phyloP scores from a whole-genome alignment of 2,888 invertebrate genomes.

The Trichopoda pennipes region DNA sequence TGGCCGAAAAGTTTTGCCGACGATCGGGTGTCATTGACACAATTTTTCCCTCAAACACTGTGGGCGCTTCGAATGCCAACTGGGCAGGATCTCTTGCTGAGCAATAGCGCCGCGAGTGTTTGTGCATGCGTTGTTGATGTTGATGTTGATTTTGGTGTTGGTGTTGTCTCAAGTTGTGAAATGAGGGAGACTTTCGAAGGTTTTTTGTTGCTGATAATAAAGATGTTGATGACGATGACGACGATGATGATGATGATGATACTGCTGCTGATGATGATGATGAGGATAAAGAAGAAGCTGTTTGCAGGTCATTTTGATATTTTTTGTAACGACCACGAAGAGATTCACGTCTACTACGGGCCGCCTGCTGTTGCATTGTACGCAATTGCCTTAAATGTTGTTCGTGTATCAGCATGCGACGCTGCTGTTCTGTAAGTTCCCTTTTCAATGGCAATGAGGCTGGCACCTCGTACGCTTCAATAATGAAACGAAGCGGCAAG shows the following conservation, averaged over 20 bases:
- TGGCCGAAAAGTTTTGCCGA: constrained; percentile 84
- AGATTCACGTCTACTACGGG: constrained; percentile 78
- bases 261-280: constrained; percentile 63
- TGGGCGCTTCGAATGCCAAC: constrained; percentile 85
- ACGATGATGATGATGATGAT: constrained; percentile 50
- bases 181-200: constrained; percentile 41
- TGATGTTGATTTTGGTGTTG: constrained; percentile 56
- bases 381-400: constrained; percentile 64
- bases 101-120: constrained; percentile 81
- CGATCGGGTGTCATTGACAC: constrained; percentile 84
- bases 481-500: constrained; percentile 71
- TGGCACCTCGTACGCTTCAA: constrained; percentile 77
- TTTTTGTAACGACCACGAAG: constrained; percentile 65
- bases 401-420: constrained; percentile 68
- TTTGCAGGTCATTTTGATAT: constrained; percentile 46
- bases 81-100: constrained; percentile 85
- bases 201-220: constrained; percentile 56
- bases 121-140: constrained; percentile 71
- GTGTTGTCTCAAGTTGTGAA: constrained; percentile 70
- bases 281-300: constrained; percentile 64
- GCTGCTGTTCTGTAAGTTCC: constrained; percentile 65
- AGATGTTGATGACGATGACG: constrained; percentile 15
- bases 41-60: constrained; percentile 86
- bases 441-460: constrained; percentile 69
- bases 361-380: constrained; percentile 72